Conservation (phyloP, 2,113 vertebrate species). For the Ptilonorhynchus violaceus region DNA sequence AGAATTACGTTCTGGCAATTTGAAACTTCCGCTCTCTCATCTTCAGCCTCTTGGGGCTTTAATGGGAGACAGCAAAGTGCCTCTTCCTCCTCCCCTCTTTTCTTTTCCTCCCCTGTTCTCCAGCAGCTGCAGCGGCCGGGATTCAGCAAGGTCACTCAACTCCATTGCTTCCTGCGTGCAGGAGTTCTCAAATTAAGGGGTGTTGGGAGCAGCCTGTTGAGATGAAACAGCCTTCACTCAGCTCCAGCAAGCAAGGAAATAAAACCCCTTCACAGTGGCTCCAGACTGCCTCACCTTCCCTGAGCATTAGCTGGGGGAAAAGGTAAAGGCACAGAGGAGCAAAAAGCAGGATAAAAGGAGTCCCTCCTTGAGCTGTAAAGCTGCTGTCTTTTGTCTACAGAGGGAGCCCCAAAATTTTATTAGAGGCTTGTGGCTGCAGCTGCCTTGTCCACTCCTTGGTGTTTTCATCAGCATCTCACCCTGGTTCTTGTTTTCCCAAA, state of each 20-base stretch:
- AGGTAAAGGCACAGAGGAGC: neutral
- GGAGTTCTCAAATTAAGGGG: conserved; percentile 58
- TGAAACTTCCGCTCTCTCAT: conserved; percentile 58
- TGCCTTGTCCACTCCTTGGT: neutral
- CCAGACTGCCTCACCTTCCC: neutral
- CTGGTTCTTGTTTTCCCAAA: neutral
- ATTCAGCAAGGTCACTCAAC: conserved; percentile 59
- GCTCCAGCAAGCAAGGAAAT: neutral
- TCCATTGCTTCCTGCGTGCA: conserved; percentile 35
- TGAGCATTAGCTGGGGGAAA: neutral
- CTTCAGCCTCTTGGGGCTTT: conserved; percentile 63
- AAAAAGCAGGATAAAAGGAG: neutral
- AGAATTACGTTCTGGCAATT: conserved; percentile 46
- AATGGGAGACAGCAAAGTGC: conserved; percentile 63
- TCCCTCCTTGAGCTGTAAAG: neutral
- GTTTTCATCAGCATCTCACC: neutral
- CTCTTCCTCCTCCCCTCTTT: conserved; percentile 50
- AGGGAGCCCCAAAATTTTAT: neutral
- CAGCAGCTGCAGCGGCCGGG: neutral
- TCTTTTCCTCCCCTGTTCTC: conserved; percentile 32
- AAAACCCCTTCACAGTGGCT: neutral
- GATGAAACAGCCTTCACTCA: conserved; percentile 31
- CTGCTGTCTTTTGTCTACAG: neutral
- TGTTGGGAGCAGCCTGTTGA: conserved; percentile 37
- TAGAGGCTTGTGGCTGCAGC: neutral